Evolutionary conservation across 2,888 invertebrate genomes (phyloP).

Genomic region (Maniola hyperantus): DNA sequence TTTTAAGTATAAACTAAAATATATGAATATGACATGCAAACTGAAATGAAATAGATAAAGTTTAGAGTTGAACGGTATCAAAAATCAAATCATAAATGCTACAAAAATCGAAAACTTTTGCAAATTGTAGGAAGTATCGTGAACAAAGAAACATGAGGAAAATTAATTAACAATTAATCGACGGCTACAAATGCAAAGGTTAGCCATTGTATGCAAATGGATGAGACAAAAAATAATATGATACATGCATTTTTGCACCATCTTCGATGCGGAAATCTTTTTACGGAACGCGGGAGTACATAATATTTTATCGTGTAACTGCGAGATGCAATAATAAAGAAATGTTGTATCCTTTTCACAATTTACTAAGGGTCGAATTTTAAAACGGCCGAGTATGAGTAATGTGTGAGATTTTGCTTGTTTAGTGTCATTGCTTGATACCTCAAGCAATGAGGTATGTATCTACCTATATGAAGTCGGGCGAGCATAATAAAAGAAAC

Average conservation of each 20-base stretch:
- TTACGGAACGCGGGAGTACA: not conserved
- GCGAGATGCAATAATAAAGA: too few relatives aligned
- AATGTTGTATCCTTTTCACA: too few relatives aligned
- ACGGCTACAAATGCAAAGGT: conserved; percentile 14
- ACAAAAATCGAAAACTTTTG: not conserved
- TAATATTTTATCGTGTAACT: not conserved
- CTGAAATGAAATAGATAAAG: too few relatives aligned
- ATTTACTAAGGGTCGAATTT: too few relatives aligned
- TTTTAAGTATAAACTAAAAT: too few relatives aligned
- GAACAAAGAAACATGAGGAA: conserved; percentile 14
- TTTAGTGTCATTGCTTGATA: too few relatives aligned
- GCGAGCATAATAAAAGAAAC: too few relatives aligned
- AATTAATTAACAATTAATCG: conserved; percentile 16
- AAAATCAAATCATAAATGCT: not conserved
- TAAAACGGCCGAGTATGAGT: too few relatives aligned
- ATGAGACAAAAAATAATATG: conserved; percentile 4
- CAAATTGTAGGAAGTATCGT: not conserved
- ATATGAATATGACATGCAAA: too few relatives aligned
- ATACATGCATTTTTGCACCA: not conserved
- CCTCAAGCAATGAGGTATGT: too few relatives aligned
- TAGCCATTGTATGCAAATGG: conserved; percentile 18
- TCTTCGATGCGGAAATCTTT: not conserved
- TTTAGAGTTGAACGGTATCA: not conserved
- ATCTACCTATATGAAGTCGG: too few relatives aligned
- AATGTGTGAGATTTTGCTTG: too few relatives aligned